Evolutionary conservation across 2,797 vertebrate species (phyloP).

Genomic region (Microctenopoma steveboyesi): DNA sequence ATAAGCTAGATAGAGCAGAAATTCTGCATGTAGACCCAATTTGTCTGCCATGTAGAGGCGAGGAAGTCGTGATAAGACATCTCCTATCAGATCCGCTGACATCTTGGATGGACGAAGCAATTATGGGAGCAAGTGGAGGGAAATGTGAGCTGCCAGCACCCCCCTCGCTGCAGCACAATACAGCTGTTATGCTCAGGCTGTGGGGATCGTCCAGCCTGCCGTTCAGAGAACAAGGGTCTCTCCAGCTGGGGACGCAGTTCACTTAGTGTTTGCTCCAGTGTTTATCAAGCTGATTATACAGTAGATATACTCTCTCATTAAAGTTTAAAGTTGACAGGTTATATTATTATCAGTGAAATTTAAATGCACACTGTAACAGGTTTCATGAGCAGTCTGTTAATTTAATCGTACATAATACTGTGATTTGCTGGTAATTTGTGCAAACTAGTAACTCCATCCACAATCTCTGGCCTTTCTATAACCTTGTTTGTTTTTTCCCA

Average conservation of each 20-base stretch:
- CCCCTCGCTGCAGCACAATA: conserved; percentile 55
- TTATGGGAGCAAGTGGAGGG: conserved; percentile 72
- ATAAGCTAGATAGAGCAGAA: conserved; percentile 53
- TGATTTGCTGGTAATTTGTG: conserved; percentile 59
- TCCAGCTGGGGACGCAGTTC: conserved; percentile 29
- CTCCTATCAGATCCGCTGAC: conserved; percentile 73
- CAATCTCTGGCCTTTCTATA: conserved; percentile 27
- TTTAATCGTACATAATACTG: conserved; percentile 49
- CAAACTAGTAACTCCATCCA: conserved; percentile 1
- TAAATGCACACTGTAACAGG: conserved; percentile 43
- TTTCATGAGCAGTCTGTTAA: conserved; percentile 40
- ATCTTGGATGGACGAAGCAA: conserved; percentile 75
- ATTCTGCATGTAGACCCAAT: conserved; percentile 65
- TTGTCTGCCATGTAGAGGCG: conserved; percentile 67
- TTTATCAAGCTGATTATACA: conserved; percentile 31
- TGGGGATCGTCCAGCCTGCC: conserved; percentile 31
- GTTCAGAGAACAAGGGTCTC: conserved; percentile 27
- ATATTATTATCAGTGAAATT: conserved; percentile 70
- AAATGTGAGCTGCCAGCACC: conserved; percentile 61
- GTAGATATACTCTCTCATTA: conserved; percentile 59
- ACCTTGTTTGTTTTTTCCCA: conserved; percentile 54
- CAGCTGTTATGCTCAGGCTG: conserved; percentile 62
- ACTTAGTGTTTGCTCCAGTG: conserved; percentile 25
- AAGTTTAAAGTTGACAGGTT: conserved; percentile 71
- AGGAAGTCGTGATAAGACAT: conserved; percentile 69